Percentiles rank a stretch among this genome's conserved stretches.
These are phyloP conservation scores for Cyclopterus lumpus DNA, from an alignment of 2,797 vertebrate species.

Conservation along the genomic window DNA sequence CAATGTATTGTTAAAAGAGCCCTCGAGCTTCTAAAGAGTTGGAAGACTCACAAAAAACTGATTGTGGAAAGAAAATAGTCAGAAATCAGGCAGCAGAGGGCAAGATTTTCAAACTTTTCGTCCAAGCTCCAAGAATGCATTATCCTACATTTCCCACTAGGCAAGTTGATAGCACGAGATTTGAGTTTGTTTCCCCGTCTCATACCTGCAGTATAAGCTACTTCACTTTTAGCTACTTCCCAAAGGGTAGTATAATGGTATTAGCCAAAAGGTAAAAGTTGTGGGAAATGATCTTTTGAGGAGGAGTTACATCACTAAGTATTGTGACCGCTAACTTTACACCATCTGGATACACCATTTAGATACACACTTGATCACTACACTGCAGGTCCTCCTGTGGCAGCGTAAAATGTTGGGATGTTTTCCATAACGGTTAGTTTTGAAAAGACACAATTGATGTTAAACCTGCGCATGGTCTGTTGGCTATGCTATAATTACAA, in stretches of 20 bases:
- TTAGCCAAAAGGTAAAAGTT: not conserved
- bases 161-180: not conserved
- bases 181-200: no score
- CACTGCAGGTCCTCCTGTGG: constrained; percentile 9
- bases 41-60: not conserved
- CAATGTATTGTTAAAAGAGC: not conserved
- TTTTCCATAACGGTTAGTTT: constrained; percentile 13
- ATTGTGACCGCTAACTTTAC: not conserved
- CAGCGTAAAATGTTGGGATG: constrained; percentile 12
- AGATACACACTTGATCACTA: not conserved
- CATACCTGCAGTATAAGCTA: not conserved
- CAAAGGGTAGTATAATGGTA: not conserved
- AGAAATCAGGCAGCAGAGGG: not conserved
- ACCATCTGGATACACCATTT: not conserved
- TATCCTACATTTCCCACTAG: constrained; percentile 4
- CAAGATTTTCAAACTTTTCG: not conserved
- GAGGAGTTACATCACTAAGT: constrained; percentile 12
- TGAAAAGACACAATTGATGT: constrained; percentile 30
- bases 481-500: constrained; percentile 21
- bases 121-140: not conserved
- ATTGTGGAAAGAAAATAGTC: not conserved
- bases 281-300: not conserved
- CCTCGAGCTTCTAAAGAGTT: not conserved
- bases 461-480: constrained; percentile 11
- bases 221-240: not conserved